phyloP scores from a whole-genome alignment of 2,888 invertebrate genomes.

The Volucella bombylans region DNA sequence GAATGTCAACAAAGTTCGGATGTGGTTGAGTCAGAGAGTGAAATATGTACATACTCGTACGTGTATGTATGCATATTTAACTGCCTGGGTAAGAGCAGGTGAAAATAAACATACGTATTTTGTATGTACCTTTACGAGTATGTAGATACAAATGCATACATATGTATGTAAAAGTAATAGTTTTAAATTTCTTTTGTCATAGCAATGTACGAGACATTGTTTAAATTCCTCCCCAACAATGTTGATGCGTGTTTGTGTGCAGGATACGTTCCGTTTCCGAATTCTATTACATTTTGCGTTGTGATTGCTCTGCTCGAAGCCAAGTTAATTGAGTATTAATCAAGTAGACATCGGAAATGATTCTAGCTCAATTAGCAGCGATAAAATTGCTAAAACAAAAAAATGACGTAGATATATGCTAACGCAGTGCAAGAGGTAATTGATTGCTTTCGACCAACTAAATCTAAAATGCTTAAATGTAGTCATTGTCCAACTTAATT shows the following conservation, averaged over 20 bases:
- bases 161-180: too few species aligned
- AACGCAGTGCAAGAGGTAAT: not conserved
- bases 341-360: too few species aligned
- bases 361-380: not conserved
- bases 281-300: too few species aligned
- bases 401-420: not conserved
- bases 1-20: not conserved
- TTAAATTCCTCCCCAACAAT: too few species aligned
- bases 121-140: too few species aligned
- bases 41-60: not conserved
- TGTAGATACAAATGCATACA: too few species aligned
- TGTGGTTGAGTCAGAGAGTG: not conserved
- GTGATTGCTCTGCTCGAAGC: too few species aligned
- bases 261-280: too few species aligned
- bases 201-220: too few species aligned
- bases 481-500: conserved; percentile 24
- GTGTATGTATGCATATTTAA: not conserved
- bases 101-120: not conserved
- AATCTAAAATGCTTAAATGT: not conserved
- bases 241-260: too few species aligned
- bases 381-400: not conserved
- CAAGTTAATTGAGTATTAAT: too few species aligned
- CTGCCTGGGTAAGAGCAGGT: not conserved
- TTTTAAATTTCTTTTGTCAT: too few species aligned
- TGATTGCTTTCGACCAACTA: not conserved